Evolutionary conservation across 2,797 vertebrate genomes (phyloP).

Genomic region (Crotalus adamanteus): DNA sequence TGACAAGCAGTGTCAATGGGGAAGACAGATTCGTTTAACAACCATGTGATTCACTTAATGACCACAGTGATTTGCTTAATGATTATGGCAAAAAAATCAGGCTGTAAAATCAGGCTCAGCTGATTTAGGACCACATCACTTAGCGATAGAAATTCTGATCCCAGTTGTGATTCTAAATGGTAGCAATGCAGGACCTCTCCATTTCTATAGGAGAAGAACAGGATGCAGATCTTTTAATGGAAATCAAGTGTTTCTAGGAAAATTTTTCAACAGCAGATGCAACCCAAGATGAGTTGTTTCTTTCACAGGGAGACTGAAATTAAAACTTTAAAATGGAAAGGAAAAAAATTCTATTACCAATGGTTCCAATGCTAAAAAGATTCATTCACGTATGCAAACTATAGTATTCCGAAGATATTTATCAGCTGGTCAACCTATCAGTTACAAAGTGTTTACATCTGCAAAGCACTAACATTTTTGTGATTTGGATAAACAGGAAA

Average conservation of each 20-base stretch:
- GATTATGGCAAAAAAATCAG: not conserved
- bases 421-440: not conserved
- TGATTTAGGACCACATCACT: not conserved
- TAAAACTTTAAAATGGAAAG: not conserved
- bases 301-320: too few relatives aligned
- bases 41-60: not conserved
- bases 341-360: not conserved
- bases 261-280: not conserved
- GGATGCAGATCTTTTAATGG: not conserved
- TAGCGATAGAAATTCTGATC: not conserved
- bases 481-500: not conserved
- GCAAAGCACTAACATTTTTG: not conserved
- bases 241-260: not conserved
- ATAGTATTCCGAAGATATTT: not conserved
- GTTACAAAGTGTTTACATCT: not conserved
- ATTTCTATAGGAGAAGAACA: not conserved
- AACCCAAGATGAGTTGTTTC: not conserved
- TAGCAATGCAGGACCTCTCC: not conserved
- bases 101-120: not conserved
- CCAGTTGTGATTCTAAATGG: not conserved
- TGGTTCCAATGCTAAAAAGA: not conserved
- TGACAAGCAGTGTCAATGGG: not conserved
- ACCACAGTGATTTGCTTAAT: not conserved
- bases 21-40: not conserved
- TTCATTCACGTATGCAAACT: not conserved